Evolutionary conservation across 2,888 invertebrate species (phyloP).

Genomic region (Bedellia somnulentella): DNA sequence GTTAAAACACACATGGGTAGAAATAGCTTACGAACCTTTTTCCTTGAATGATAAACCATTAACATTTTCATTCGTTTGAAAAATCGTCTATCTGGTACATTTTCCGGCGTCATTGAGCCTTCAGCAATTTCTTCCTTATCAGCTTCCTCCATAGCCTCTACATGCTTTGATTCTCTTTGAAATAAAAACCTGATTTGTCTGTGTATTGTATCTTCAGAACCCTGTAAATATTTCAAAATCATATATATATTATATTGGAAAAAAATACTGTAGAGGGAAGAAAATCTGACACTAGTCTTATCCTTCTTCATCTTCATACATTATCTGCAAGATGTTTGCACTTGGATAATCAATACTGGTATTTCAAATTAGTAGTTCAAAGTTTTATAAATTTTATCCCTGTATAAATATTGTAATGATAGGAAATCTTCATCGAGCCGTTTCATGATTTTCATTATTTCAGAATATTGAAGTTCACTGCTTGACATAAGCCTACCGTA

Average conservation of each 20-base stretch:
- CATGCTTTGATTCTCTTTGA: constrained; percentile 26
- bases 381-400: too few species aligned
- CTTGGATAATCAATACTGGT: too few species aligned
- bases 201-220: constrained; percentile 49
- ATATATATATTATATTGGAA: not conserved
- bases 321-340: too few species aligned
- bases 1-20: too few species aligned
- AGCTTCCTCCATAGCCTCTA: constrained; percentile 18
- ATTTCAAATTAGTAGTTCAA: too few species aligned
- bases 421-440: too few species aligned
- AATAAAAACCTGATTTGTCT: constrained; percentile 39
- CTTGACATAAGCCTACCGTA: too few species aligned
- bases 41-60: constrained; percentile 44
- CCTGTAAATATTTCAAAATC: constrained; percentile 18
- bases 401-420: too few species aligned
- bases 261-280: not conserved
- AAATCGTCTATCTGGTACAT: constrained; percentile 20
- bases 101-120: constrained; percentile 12
- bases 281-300: not conserved
- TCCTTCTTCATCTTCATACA: too few species aligned
- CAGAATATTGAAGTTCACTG: too few species aligned
- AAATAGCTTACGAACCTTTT: constrained; percentile 25
- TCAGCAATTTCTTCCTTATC: constrained; percentile 15
- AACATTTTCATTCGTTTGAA: constrained; percentile 36
- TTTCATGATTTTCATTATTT: too few species aligned